phyloP scores from a whole-genome alignment of 2,888 invertebrate genomes.

The Noctua pronuba region DNA sequence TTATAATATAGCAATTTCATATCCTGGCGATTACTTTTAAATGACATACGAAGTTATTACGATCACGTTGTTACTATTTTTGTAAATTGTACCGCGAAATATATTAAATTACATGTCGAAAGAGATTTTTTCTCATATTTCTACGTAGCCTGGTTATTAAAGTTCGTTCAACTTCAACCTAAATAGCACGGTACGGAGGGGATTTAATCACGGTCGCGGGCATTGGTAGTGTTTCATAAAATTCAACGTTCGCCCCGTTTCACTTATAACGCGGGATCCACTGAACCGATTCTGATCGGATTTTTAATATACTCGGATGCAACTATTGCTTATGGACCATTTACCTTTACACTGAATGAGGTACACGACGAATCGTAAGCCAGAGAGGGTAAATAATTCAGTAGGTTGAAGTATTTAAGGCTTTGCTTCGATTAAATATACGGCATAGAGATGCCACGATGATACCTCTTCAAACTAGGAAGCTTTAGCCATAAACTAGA shows the following conservation, averaged over 20 bases:
- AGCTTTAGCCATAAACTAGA: conserved; percentile 51
- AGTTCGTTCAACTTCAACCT: conserved; percentile 69
- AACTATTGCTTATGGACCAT: conserved; percentile 58
- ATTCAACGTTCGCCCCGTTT: conserved; percentile 67
- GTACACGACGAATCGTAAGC: conserved; percentile 28
- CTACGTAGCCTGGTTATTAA: conserved; percentile 63
- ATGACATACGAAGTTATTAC: conserved; percentile 25
- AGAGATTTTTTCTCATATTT: conserved; percentile 62
- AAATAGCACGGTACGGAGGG: conserved; percentile 63
- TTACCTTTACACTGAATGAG: conserved; percentile 52
- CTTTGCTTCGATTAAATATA: conserved; percentile 13
- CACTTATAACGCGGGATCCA: conserved; percentile 63
- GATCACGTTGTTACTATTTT: conserved; percentile 34
- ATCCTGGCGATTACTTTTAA: background rate
- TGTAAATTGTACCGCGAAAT: conserved; percentile 40
- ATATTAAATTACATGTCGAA: conserved; percentile 59
- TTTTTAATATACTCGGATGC: conserved; percentile 66
- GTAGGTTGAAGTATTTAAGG: conserved; percentile 14
- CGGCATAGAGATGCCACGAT: conserved; percentile 10
- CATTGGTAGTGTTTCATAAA: conserved; percentile 71
- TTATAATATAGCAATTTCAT: conserved; percentile 7
- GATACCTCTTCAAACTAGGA: conserved; percentile 36
- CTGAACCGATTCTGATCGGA: conserved; percentile 66
- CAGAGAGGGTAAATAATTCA: conserved; percentile 21
- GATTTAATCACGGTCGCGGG: conserved; percentile 68